A percentile compares a stretch with the other conserved stretches of the same genome.
phyloP scores from a whole-genome alignment of 2,888 invertebrate genomes.

The Fragum sueziense region DNA sequence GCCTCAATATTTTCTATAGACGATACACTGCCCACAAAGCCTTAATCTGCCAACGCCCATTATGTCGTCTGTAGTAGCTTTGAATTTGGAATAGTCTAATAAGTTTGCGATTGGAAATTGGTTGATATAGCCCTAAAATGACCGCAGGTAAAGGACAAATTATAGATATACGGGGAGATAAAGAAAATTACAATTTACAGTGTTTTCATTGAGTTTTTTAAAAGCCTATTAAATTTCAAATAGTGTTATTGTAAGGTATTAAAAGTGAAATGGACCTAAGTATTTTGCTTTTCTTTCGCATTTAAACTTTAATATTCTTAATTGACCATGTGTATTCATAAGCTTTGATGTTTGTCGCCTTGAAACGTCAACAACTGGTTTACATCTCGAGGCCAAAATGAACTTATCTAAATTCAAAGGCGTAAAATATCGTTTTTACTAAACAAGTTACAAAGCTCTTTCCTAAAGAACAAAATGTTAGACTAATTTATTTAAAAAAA shows the following conservation, averaged over 20 bases:
- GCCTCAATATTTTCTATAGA: too few relatives aligned
- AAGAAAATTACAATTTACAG: not conserved
- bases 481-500: too few relatives aligned
- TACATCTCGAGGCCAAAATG: not conserved
- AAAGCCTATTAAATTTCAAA: slow-evolving; percentile 14
- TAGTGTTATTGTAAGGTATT: slow-evolving; percentile 13
- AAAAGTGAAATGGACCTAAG: slow-evolving; percentile 26
- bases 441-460: too few relatives aligned
- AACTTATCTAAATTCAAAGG: not conserved
- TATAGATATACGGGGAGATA: not conserved
- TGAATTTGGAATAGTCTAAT: too few relatives aligned
- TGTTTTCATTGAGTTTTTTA: not conserved
- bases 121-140: too few relatives aligned
- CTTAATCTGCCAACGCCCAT: not conserved
- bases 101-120: too few relatives aligned
- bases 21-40: too few relatives aligned
- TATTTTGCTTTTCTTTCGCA: slow-evolving; percentile 26
- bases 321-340: not conserved
- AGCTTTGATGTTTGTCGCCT: not conserved
- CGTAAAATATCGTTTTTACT: too few relatives aligned
- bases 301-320: slow-evolving; percentile 13
- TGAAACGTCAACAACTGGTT: not conserved
- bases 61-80: too few relatives aligned
- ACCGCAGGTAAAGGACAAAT: not conserved
- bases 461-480: too few relatives aligned